Percentiles rank a stretch among this genome's conserved stretches.
These are phyloP conservation scores for Thunnus maccoyii DNA, from an alignment of 2,113 vertebrate genomes.

Conservation along the genomic window DNA sequence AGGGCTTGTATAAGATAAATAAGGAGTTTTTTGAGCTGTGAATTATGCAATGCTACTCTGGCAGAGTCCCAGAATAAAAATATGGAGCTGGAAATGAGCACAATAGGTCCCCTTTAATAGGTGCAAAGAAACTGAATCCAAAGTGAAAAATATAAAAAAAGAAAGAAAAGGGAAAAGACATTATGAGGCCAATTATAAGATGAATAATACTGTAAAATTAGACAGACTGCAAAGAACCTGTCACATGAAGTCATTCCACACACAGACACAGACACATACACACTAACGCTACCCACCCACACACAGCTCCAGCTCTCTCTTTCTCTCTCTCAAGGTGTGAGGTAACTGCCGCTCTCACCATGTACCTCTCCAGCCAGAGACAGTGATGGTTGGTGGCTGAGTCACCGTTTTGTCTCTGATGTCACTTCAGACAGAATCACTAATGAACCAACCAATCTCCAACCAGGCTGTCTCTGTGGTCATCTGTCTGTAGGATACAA, in stretches of 20 bases:
- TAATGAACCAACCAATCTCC: slow-evolving; percentile 47
- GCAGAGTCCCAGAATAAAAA: too few species aligned
- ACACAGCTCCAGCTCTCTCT: slow-evolving; percentile 8
- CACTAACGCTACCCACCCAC: slow-evolving; percentile 7
- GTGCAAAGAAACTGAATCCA: not conserved
- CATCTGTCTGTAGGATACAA: not conserved
- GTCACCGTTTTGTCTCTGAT: slow-evolving; percentile 62
- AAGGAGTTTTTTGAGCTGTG: too few species aligned
- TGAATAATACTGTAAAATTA: slow-evolving; percentile 17
- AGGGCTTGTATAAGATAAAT: too few species aligned
- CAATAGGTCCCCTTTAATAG: too few species aligned
- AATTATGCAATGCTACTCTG: too few species aligned
- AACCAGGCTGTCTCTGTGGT: slow-evolving; percentile 1
- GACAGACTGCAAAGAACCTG: slow-evolving; percentile 25
- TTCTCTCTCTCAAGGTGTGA: slow-evolving; percentile 19
- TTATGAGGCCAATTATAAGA: slow-evolving; percentile 24
- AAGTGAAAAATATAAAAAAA: not conserved
- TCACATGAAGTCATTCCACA: slow-evolving; percentile 10
- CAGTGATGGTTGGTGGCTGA: slow-evolving; percentile 42
- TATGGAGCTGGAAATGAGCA: too few species aligned
- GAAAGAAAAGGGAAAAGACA: not conserved
- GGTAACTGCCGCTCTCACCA: slow-evolving; percentile 17
- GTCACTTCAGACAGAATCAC: slow-evolving; percentile 61
- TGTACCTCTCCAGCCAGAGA: slow-evolving; percentile 49
- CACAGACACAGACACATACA: slow-evolving; percentile 13